Evolutionary conservation across 1,140 invertebrate species (phyloP).

Genomic region (Sitophilus oryzae): DNA sequence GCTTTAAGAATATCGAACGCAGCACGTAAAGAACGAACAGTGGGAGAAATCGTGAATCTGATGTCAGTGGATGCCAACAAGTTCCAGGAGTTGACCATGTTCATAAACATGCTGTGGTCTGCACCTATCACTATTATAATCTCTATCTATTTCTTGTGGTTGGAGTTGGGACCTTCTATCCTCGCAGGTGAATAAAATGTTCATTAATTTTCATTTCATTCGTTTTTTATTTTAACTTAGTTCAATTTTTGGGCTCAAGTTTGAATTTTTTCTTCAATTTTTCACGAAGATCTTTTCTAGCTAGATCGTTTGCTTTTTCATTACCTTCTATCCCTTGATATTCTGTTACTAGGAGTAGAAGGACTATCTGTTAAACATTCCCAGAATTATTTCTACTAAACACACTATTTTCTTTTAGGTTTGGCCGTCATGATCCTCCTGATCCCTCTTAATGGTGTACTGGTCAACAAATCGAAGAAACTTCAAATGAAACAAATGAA

Average conservation of each 20-base stretch:
- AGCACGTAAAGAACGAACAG: conserved; percentile 75
- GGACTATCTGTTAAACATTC: too few species aligned
- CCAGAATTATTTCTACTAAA: background rate
- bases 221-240: background rate
- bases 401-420: too few species aligned
- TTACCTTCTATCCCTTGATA: too few species aligned
- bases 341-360: too few species aligned
- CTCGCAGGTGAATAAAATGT: conserved; percentile 56
- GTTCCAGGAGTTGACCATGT: conserved; percentile 81
- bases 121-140: conserved; percentile 86
- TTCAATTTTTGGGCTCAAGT: background rate
- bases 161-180: conserved; percentile 75
- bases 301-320: too few species aligned
- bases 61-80: conserved; percentile 83
- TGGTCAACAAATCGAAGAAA: conserved; percentile 75
- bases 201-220: background rate
- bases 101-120: conserved; percentile 95
- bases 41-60: conserved; percentile 77
- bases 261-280: background rate
- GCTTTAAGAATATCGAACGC: conserved; percentile 70
- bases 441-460: conserved; percentile 82
- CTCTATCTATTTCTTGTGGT: conserved; percentile 85
- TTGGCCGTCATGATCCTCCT: conserved; percentile 86
- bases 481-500: conserved; percentile 87
- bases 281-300: too few species aligned